These are phyloP conservation scores for Drosophila melanogaster DNA, from an alignment of 1,140 invertebrate genomes.

Conservation along the genomic window Release_6_plus_ISO1_MT NC_004354.4:17021501-17022000, in stretches of 20 bases:
- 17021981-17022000: slow-evolving; percentile 20
- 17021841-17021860: slow-evolving; percentile 43
- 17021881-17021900: background rate
- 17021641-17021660: too few species aligned
- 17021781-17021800: slow-evolving; percentile 41
- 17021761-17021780: slow-evolving; percentile 37
- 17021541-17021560: background rate
- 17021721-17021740: background rate
- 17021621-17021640: too few species aligned
- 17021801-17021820: slow-evolving; percentile 42
- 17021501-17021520: slow-evolving; percentile 16
- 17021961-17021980: slow-evolving; percentile 43
- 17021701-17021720: background rate
- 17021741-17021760: background rate
- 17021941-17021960: slow-evolving; percentile 38
- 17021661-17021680: too few species aligned
- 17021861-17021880: slow-evolving; percentile 14
- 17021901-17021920: too few species aligned
- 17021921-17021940: slow-evolving; percentile 1
- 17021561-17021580: slow-evolving; percentile 5
- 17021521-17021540: slow-evolving; percentile 13
- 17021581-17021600: too few species aligned
- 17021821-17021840: slow-evolving; percentile 54
- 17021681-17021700: background rate
- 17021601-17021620: too few species aligned